Base-by-base conservation (phyloP, 1,140 invertebrate genomes). In the Pseudachorutes palmiensis region DNA sequence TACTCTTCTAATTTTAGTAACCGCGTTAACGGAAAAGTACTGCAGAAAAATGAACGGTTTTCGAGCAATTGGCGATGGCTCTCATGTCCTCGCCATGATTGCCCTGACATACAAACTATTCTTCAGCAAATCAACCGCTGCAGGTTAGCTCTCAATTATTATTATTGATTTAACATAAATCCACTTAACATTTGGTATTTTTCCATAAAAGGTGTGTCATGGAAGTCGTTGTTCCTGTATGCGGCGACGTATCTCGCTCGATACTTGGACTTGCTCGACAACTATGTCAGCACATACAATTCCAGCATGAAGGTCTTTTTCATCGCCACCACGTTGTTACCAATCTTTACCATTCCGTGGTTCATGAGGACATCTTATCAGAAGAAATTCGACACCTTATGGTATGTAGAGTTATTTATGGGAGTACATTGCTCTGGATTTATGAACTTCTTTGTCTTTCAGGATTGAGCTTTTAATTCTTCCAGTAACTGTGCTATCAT, bases 321-420 rank as follows among this genome's bases (percentile, higher is more conserved):
- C 80, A 83, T 99, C 73, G 85, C 79, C 32, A 85, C 93, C 59
- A 95, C 94, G 0, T 87, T 86, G 76, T 89, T 89, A 28, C 98
- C 95, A 33, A 79, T 98, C 31, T 98, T 94, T 79, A 82, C 98
- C 63, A 98, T 98, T 84, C 98, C 93, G 77, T 77, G 89, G 22
- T 97, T 97, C 81, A 99, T 99, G 79, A 96, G 92, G 81, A 91
- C 91, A 2, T 94, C 94, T 1, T 97, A 98, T 77, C 94, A 98
- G 77, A 89, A 91, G 71, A 97, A 97, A 79, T 94, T 98, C 77
- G 95, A 98, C 77, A 97, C 94, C 19, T 97, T 97, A 81, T 84
- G 89, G 80, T 83, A 76, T 26, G 3, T 19, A 48, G 5, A 45
- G 48, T n/a, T 29, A 51, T 51, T 62, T 22, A 2, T 14, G 22